Percentiles rank a stretch among this genome's conserved stretches.
Evolutionary conservation across 1,140 invertebrate genomes (phyloP).

Genomic region (Drosophila triauraria): DNA sequence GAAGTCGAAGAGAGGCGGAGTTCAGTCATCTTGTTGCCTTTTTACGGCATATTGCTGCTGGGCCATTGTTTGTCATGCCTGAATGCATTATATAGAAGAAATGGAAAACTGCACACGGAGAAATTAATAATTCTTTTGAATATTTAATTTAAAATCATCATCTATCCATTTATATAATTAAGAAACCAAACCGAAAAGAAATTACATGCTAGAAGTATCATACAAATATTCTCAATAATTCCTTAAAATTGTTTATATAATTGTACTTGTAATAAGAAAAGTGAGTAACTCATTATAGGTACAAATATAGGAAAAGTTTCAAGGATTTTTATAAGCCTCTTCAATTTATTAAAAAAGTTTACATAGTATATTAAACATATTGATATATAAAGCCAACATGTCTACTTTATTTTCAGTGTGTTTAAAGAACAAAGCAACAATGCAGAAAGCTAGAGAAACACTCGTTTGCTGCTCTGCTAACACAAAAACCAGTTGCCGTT

Average conservation of each 20-base stretch:
- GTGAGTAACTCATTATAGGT: no score
- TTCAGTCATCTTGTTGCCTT: conserved; percentile 31
- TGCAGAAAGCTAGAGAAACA: conserved; percentile 38
- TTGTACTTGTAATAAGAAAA: no score
- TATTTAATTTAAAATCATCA: no score
- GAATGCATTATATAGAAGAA: conserved; percentile 37
- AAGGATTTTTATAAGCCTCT: no score
- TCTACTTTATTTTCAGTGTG: conserved; percentile 35
- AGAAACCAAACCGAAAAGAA: background rate
- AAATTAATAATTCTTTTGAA: background rate
- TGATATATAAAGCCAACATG: background rate
- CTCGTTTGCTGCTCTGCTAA: conserved; percentile 43
- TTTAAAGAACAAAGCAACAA: conserved; percentile 22
- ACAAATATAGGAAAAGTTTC: no score
- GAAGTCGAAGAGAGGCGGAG: conserved; percentile 20
- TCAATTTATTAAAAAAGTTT: no score
- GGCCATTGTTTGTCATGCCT: conserved; percentile 48
- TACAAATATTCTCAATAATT: no score
- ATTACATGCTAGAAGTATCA: no score
- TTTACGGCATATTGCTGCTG: conserved; percentile 46
- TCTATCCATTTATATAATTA: background rate
- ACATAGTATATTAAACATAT: background rate
- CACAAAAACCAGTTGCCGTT: conserved; percentile 54
- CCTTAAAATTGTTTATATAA: no score
- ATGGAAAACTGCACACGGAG: conserved; percentile 1